Conservation (phyloP, 2,113 vertebrate species). For the Emydura subglobosa region DNA sequence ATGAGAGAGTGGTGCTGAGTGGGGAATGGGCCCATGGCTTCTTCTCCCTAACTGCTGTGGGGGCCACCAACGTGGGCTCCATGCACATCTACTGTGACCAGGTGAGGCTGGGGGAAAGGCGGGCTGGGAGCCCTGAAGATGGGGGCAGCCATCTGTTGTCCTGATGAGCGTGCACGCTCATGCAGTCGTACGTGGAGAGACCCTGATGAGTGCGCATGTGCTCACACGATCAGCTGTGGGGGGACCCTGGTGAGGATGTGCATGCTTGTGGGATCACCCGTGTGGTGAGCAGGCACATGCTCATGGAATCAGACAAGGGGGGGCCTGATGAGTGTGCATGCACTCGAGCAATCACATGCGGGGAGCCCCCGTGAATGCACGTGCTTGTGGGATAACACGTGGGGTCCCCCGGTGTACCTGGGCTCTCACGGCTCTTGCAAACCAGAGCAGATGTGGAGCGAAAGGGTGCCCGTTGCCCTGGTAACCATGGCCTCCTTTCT, state of each 20-base stretch:
- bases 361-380: neutral
- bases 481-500: neutral
- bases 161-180: no score
- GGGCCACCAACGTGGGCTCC: neutral
- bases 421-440: no score
- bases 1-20: neutral
- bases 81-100: neutral
- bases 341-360: neutral
- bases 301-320: neutral
- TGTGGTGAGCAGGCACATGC: neutral
- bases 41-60: neutral
- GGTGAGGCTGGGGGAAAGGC: neutral
- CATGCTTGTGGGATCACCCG: no score
- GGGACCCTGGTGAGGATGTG: no score
- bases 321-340: neutral
- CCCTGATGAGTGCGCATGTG: no score
- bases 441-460: neutral
- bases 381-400: neutral
- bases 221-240: no score
- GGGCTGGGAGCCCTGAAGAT: neutral
- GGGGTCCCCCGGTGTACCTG: no score
- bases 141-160: no score
- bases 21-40: neutral
- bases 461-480: neutral
- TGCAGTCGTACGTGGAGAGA: no score